A percentile compares a stretch with the other conserved stretches of the same genome.
Evolutionary conservation across 2,888 invertebrate genomes (phyloP).

Genomic region (Mantis religiosa): DNA sequence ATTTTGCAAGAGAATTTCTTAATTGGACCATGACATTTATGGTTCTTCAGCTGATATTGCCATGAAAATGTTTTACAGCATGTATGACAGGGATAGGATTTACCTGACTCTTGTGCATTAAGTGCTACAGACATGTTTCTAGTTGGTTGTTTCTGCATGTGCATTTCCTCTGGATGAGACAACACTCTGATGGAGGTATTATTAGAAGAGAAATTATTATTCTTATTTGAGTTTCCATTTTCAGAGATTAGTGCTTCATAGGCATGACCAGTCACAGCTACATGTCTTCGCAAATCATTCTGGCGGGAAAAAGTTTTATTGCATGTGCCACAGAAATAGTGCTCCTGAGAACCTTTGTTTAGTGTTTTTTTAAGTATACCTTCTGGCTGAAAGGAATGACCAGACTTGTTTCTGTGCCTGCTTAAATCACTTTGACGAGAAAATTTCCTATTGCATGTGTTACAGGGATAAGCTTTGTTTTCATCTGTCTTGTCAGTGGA

Average conservation of each 20-base stretch:
- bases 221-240: neutral
- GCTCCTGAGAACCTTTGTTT: neutral
- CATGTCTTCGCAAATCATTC: neutral
- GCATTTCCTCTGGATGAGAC: neutral
- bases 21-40: neutral
- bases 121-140: neutral
- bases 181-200: neutral
- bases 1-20: neutral
- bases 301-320: neutral
- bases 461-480: neutral
- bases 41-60: neutral
- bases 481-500: neutral
- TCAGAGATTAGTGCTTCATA: neutral
- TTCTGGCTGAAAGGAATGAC: neutral
- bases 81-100: neutral
- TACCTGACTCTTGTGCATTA: too few species aligned
- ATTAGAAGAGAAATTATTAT: neutral
- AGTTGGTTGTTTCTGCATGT: neutral
- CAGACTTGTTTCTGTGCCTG: neutral
- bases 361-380: neutral
- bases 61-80: neutral
- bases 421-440: neutral
- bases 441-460: neutral
- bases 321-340: neutral
- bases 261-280: neutral